These are phyloP conservation scores for Thyatira batis DNA, from an alignment of 2,888 invertebrate species.

Conservation along the genomic window DNA sequence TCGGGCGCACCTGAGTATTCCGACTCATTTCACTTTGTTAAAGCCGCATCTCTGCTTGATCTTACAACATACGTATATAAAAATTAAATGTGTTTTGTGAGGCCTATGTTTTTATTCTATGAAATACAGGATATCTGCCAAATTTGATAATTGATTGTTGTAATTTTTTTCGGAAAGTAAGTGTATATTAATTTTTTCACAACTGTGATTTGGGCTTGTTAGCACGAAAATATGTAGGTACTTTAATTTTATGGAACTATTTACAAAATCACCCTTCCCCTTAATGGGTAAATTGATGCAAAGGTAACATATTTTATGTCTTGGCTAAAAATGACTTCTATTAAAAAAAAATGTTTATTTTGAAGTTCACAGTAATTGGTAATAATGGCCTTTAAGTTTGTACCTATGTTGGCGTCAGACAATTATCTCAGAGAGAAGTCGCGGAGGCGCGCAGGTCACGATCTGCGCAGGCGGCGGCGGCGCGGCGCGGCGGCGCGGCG, in stretches of 20 bases:
- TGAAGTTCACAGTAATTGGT: background rate
- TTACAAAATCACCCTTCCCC: too few species aligned
- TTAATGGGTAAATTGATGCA: too few species aligned
- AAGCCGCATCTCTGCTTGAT: constrained; percentile 49
- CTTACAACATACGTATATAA: background rate
- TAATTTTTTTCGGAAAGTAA: too few species aligned
- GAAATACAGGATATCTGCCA: too few species aligned
- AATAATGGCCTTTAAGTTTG: constrained; percentile 2
- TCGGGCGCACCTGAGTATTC: constrained; percentile 74
- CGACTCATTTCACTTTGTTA: constrained; percentile 59
- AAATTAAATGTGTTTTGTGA: background rate
- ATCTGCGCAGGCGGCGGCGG: constrained; percentile 32
- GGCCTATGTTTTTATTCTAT: background rate
- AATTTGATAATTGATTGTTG: too few species aligned
- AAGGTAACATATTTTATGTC: too few species aligned
- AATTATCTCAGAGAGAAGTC: constrained; percentile 15
- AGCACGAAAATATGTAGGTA: too few species aligned
- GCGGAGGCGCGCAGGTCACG: constrained; percentile 42
- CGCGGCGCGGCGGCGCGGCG: constrained; percentile 38
- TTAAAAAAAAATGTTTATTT: background rate
- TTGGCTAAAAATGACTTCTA: background rate
- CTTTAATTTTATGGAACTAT: too few species aligned
- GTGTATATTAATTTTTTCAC: too few species aligned
- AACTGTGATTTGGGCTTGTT: too few species aligned
- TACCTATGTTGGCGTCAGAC: constrained; percentile 4